Base-by-base conservation (phyloP, 1,140 invertebrate species). In the Procambarus clarkii region DNA sequence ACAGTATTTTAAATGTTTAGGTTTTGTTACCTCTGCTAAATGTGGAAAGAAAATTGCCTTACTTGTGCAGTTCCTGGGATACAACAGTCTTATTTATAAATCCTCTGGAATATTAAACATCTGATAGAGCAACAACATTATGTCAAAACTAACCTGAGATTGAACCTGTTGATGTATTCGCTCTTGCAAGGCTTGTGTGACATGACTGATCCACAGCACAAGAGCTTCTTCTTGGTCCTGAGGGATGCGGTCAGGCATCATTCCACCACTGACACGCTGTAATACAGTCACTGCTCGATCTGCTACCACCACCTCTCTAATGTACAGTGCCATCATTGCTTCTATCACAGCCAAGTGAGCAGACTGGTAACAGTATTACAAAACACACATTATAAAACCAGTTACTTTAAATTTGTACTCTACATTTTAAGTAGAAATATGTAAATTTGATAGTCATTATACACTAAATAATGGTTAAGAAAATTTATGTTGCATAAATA, bases 311-410 rank as follows among this genome's bases (percentile, higher is more conserved):
- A 99, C 97, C 95, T 99, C 98, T 94, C 97, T 97, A 92, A 98
- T 97, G 95, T 99, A 99, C 92, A 99, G 96, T 93, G 96, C 96
- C 98, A 99, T 99, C 94, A 99, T 96, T 93, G 98, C 97, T 95
- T 99, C 98, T 95, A 99, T 98, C 95, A 99, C 97, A 94, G 97
- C 96, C 96, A 99, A 97, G 95, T 99, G 99, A 93, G 98, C 98
- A 94, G 96, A 97, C 98, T 99, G 94, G 69, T 95, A 95, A 94
- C 88, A 91, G 87, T 74, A 64, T 5, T 64, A 64, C 54, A 58
- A 64, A 64, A 64, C 2, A 18, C 9, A 2, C 13, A 21, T 64
- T 64, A 64, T 58, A 13, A 58, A 64, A 64, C 11, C 4, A 18
- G 60, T 21, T 18, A 64, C 18, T 64, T 64, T 15, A 54, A 13